Evolutionary conservation across 2,797 vertebrate genomes (phyloP).

Genomic region (Paedocypris micromegethes): DNA sequence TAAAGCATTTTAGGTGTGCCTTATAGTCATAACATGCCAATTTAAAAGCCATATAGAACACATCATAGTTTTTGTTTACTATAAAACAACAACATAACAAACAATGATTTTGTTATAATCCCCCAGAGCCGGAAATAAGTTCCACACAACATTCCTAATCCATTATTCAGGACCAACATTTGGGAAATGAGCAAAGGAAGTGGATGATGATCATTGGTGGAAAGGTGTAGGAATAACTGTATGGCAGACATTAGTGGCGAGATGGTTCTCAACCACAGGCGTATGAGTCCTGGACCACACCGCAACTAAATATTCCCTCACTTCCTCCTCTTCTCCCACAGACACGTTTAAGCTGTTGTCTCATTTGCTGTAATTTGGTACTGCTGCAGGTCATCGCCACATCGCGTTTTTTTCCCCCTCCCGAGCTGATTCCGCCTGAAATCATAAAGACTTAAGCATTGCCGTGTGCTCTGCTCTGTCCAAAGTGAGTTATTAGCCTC

Average conservation of each 20-base stretch:
- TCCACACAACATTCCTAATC: no score
- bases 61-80: no score
- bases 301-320: neutral
- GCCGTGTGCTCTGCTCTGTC: conserved; percentile 56
- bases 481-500: conserved; percentile 64
- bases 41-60: no score
- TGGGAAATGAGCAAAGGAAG: neutral
- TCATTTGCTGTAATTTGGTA: conserved; percentile 23
- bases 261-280: conserved; percentile 6
- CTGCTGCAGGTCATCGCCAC: conserved; percentile 41
- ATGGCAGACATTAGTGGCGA: neutral
- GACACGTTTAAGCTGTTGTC: neutral
- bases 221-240: conserved; percentile 12
- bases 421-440: conserved; percentile 49
- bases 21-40: no score
- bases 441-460: conserved; percentile 59
- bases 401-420: conserved; percentile 45
- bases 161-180: conserved; percentile 5
- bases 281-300: neutral
- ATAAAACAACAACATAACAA: no score
- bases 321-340: neutral
- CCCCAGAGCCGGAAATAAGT: no score
- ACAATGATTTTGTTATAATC: no score
- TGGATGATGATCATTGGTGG: neutral
- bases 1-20: no score